phyloP scores from a whole-genome alignment of 35 echinoderm and acorn worm genomes.

The Strongylocentrotus purpuratus region DNA sequence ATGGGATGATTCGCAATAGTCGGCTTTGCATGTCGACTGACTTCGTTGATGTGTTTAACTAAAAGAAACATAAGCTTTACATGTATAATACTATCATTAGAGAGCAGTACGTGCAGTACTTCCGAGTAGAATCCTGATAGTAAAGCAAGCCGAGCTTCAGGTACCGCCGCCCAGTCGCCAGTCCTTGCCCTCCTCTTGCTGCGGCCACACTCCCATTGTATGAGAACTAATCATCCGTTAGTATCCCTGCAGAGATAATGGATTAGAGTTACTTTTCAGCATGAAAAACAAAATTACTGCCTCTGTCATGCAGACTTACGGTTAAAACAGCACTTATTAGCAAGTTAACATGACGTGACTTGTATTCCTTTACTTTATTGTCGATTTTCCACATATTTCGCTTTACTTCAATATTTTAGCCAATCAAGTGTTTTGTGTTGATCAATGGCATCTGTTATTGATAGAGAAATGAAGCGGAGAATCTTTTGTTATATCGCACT shows the following conservation, averaged over 20 bases:
- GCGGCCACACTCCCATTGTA: not conserved
- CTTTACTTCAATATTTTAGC: not conserved
- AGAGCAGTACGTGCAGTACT: not conserved
- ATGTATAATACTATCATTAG: not conserved
- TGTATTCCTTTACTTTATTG: not conserved
- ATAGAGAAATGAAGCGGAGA: not conserved
- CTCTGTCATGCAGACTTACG: not conserved
- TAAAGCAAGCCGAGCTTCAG: not conserved
- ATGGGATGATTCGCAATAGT: not conserved
- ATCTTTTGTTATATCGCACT: not conserved
- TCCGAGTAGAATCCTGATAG: not conserved
- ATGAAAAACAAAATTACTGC: not conserved
- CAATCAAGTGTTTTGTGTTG: not conserved
- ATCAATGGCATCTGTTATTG: not conserved
- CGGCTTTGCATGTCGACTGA: not conserved
- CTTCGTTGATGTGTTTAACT: not conserved
- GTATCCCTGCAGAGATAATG: slow-evolving; percentile 10
- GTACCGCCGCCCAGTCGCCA: not conserved
- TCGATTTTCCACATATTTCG: not conserved
- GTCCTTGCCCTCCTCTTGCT: not conserved
- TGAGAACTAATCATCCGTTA: not conserved
- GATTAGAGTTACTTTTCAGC: not conserved
- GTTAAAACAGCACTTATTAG: not conserved
- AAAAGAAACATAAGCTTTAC: not conserved
- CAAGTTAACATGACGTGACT: not conserved